Conservation (phyloP, 1,140 invertebrate species). For the Polypedilum pembai region DNA sequence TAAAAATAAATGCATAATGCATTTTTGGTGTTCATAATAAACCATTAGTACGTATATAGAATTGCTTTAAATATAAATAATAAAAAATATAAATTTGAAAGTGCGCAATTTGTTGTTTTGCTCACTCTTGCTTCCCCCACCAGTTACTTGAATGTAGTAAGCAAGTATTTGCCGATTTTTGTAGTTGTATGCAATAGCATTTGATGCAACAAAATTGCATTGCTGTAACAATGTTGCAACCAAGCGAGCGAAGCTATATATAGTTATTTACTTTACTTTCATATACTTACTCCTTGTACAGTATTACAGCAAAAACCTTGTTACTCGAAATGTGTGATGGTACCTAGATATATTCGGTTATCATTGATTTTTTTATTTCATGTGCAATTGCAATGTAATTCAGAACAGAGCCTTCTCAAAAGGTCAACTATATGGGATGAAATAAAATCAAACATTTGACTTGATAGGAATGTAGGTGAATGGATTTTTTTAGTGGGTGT, state of each 20-base stretch:
- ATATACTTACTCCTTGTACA: neutral
- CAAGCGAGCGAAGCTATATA: neutral
- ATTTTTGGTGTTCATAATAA: no score
- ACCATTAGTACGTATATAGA: no score
- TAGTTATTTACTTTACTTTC: neutral
- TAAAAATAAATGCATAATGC: no score
- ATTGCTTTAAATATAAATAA: no score
- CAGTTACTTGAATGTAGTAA: no score
- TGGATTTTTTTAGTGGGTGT: neutral
- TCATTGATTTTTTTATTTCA: neutral
- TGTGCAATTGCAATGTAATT: no score
- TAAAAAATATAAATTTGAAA: neutral
- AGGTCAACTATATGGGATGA: no score
- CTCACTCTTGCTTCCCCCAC: no score
- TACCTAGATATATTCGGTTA: neutral
- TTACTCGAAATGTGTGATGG: neutral
- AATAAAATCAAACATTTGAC: no score
- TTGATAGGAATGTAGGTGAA: conserved; percentile 3
- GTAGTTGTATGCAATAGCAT: neutral
- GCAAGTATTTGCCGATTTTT: no score
- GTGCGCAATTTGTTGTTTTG: neutral
- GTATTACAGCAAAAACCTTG: no score
- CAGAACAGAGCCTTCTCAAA: no score
- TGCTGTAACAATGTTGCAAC: neutral
- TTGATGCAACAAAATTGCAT: conserved; percentile 12